A percentile compares a stretch with the other conserved stretches of the same genome.
phyloP scores from a whole-genome alignment of 1,140 invertebrate genomes.

The Drosophila busckii region DNA sequence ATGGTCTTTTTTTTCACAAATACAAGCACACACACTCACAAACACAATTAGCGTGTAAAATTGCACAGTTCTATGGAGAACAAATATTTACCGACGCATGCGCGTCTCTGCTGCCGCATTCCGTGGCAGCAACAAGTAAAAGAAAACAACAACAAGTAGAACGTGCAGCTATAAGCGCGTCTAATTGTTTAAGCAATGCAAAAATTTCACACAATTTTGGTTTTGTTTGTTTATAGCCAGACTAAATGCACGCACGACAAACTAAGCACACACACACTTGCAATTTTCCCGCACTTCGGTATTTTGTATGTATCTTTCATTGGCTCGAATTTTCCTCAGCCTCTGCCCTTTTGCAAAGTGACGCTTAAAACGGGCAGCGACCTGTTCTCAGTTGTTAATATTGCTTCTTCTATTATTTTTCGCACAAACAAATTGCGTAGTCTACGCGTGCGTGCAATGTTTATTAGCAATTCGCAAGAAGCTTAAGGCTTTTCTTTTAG shows the following conservation, averaged over 20 bases:
- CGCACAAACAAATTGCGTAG: conserved; percentile 5
- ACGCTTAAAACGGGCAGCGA: conserved; percentile 20
- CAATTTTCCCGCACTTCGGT: conserved; percentile 59
- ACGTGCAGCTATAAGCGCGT: conserved; percentile 43
- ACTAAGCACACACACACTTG: conserved; percentile 14
- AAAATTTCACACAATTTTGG: conserved; percentile 41
- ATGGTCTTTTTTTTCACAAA: neutral
- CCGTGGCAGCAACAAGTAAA: conserved; percentile 24
- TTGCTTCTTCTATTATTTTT: neutral
- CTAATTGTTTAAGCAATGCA: conserved; percentile 62
- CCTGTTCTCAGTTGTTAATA: conserved; percentile 16
- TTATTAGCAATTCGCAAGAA: no score
- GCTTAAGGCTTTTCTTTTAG: no score
- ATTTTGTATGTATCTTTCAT: conserved; percentile 75
- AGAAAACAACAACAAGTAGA: conserved; percentile 7
- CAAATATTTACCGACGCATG: conserved; percentile 66
- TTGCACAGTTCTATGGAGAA: conserved; percentile 30
- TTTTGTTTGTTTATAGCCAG: conserved; percentile 50
- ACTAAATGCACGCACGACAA: conserved; percentile 1
- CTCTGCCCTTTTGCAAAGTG: conserved; percentile 55
- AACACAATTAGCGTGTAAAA: conserved; percentile 24
- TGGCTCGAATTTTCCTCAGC: conserved; percentile 64
- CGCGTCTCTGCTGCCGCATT: conserved; percentile 52
- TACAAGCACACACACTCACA: no score
- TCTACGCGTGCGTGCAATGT: no score